A percentile compares a stretch with the other conserved stretches of the same genome.
Conservation (phyloP, 2,113 vertebrate genomes). For the Ranitomeya imitator region DNA sequence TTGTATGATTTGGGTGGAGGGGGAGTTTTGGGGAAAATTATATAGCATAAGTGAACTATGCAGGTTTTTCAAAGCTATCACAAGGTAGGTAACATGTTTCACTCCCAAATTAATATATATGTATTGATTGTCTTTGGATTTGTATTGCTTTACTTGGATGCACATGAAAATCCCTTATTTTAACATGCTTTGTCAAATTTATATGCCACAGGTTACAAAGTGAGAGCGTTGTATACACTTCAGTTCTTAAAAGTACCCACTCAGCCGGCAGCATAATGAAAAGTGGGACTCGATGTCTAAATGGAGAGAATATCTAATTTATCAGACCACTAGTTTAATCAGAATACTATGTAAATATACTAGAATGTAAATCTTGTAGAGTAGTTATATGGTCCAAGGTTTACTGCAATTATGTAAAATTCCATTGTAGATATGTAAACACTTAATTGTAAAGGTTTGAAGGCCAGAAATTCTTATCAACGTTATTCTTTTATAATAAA, state of each 20-base stretch:
- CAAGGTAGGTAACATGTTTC: slow-evolving; percentile 71
- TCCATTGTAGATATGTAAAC: slow-evolving; percentile 61
- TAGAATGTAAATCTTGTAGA: slow-evolving; percentile 53
- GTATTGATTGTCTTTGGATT: slow-evolving; percentile 74
- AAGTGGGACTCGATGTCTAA: slow-evolving; percentile 95
- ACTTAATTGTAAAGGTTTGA: slow-evolving; percentile 66
- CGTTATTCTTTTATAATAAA: slow-evolving; percentile 68
- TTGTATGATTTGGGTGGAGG: not conserved
- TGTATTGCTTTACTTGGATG: slow-evolving; percentile 74
- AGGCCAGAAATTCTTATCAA: slow-evolving; percentile 78
- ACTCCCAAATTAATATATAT: slow-evolving; percentile 4
- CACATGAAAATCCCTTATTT: slow-evolving; percentile 87
- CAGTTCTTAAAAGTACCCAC: slow-evolving; percentile 98
- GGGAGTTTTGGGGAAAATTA: not conserved
- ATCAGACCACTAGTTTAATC: slow-evolving; percentile 67
- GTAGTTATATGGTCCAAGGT: slow-evolving; percentile 78
- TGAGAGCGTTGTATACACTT: slow-evolving; percentile 99
- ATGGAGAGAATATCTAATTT: slow-evolving; percentile 86
- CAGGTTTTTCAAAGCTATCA: slow-evolving; percentile 28
- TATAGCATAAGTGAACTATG: not conserved
- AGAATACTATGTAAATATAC: slow-evolving; percentile 66
- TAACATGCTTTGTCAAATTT: slow-evolving; percentile 99
- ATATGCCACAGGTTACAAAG: slow-evolving; percentile 99
- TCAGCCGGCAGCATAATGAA: slow-evolving; percentile 98
- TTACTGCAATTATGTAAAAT: slow-evolving; percentile 69